Conservation (phyloP, 2,888 invertebrate species). For the Therioaphis trifolii region DNA sequence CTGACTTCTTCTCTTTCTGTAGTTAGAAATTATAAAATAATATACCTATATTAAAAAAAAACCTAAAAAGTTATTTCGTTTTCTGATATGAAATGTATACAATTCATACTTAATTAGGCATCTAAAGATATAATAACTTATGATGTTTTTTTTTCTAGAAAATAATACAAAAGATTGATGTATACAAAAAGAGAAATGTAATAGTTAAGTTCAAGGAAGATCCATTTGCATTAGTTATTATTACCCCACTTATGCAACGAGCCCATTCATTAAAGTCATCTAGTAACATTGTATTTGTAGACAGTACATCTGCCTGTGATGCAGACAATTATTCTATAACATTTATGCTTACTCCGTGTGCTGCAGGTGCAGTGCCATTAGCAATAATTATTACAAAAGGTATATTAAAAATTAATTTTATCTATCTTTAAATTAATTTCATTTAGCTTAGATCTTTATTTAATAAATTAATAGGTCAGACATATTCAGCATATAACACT, state of each 20-base stretch:
- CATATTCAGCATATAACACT: neutral
- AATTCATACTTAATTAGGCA: too few relatives aligned
- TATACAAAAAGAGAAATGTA: neutral
- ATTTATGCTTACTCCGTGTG: slow-evolving; percentile 34
- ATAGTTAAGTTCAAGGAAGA: neutral
- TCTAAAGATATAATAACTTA: too few relatives aligned
- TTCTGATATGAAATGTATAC: too few relatives aligned
- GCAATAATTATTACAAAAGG: slow-evolving; percentile 23
- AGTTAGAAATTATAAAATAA: too few relatives aligned
- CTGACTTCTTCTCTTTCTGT: neutral
- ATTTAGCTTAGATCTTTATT: too few relatives aligned
- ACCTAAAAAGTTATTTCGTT: too few relatives aligned
- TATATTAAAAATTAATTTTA: neutral
- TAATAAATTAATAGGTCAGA: slow-evolving; percentile 16
- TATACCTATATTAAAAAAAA: too few relatives aligned
- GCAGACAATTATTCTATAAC: slow-evolving; percentile 39
- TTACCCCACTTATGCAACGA: slow-evolving; percentile 21
- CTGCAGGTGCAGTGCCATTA: slow-evolving; percentile 41
- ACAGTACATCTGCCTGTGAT: too few relatives aligned
- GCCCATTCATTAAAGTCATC: too few relatives aligned
- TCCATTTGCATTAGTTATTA: slow-evolving; percentile 36
- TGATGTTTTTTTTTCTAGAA: neutral
- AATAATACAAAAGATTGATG: slow-evolving; percentile 1
- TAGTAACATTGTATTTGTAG: too few relatives aligned
- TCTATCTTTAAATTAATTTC: neutral